Conservation (phyloP, 64 coral and sea anemone species). For the Trachythela sp. region DNA sequence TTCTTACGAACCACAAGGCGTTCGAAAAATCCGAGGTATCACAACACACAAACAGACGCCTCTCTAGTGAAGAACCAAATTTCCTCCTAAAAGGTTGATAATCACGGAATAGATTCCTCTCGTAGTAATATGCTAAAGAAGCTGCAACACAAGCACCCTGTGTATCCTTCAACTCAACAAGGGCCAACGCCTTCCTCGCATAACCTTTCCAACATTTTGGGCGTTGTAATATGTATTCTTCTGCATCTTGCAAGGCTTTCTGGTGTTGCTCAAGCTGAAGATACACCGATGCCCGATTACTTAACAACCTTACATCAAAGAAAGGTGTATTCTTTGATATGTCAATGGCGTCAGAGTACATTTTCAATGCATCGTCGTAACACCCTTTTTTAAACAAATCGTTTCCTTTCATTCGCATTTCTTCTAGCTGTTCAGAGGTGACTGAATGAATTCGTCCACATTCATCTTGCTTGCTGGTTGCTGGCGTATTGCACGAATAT, state of each 20-base stretch:
- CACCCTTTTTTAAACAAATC: not conserved
- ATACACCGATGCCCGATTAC: not conserved
- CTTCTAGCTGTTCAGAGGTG: not conserved
- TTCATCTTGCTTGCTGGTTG: no score
- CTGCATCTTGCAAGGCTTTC: not conserved
- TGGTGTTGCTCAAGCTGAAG: not conserved
- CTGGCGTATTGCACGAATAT: not conserved
- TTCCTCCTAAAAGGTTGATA: not conserved
- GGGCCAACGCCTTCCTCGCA: not conserved
- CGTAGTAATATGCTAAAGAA: not conserved
- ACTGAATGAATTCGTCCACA: not conserved
- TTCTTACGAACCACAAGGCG: not conserved
- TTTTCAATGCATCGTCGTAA: not conserved
- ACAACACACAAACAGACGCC: not conserved
- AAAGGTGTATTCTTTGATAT: not conserved
- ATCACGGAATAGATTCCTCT: not conserved
- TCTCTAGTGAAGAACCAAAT: not conserved
- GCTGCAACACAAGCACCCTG: not conserved
- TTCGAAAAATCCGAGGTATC: not conserved
- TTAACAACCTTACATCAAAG: not conserved
- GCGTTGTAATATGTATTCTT: not conserved
- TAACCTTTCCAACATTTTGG: not conserved
- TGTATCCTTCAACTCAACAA: not conserved
- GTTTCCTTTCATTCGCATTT: not conserved
- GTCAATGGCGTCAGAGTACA: not conserved